A percentile compares a stretch with the other conserved stretches of the same genome.
Conservation (phyloP, 2,797 vertebrate species). For the Microchirus variegatus region DNA sequence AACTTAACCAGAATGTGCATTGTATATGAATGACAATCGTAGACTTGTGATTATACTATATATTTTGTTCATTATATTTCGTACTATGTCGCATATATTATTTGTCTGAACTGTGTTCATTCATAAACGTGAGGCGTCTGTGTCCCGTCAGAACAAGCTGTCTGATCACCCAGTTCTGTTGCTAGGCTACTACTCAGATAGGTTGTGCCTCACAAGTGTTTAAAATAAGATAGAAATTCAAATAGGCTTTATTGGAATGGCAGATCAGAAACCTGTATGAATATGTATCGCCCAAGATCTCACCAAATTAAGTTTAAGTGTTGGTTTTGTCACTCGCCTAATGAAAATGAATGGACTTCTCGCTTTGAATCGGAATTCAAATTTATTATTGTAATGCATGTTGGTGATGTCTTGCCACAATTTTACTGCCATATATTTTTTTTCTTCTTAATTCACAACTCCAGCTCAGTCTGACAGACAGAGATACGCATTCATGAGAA, state of each 20-base stretch:
- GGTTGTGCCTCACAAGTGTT: constrained; percentile 9
- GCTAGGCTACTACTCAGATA: constrained; percentile 54
- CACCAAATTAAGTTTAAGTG: background rate
- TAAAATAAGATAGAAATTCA: background rate
- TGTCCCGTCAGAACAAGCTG: constrained; percentile 15
- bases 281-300: background rate
- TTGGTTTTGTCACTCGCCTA: no score
- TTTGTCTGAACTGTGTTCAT: constrained; percentile 6
- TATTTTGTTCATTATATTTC: no score
- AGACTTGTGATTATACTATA: no score
- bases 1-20: no score
- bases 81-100: no score
- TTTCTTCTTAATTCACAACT: background rate
- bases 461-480: background rate
- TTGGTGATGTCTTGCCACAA: no score
- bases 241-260: background rate
- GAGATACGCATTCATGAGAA: background rate
- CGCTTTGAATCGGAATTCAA: background rate
- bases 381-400: background rate
- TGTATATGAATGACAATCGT: no score
- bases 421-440: no score
- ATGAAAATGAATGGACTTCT: no score
- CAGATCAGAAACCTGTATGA: background rate
- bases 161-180: constrained; percentile 46
- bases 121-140: constrained; percentile 19